These are phyloP conservation scores for Atrichornis clamosus DNA, from an alignment of 2,113 vertebrate genomes.

Conservation along the genomic window DNA sequence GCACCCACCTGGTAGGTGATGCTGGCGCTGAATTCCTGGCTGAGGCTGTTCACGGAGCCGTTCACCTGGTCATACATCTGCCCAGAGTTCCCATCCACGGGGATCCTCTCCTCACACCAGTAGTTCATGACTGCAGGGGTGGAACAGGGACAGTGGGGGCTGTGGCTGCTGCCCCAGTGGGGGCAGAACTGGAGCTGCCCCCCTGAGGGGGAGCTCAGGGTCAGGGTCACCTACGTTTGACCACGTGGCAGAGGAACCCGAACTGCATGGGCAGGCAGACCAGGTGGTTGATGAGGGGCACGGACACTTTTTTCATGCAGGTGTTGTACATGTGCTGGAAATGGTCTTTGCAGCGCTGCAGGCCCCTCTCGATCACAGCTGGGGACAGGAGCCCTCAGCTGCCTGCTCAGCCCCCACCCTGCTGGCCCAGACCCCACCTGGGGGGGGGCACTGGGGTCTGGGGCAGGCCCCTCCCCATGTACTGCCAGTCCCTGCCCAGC, in stretches of 20 bases:
- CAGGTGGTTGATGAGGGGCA: conserved; percentile 78
- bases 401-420: background rate
- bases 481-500: background rate
- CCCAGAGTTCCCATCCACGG: conserved; percentile 87
- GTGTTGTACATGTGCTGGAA: conserved; percentile 39
- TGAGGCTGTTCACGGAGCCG: conserved; percentile 63
- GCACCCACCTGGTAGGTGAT: conserved; percentile 67
- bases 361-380: conserved; percentile 72
- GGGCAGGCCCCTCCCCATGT: background rate
- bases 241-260: conserved; percentile 78
- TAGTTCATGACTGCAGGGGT: conserved; percentile 64
- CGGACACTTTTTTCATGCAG: conserved; percentile 50
- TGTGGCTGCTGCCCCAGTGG: background rate
- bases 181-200: background rate
- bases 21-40: conserved; percentile 70
- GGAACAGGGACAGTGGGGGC: background rate
- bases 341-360: conserved; percentile 73
- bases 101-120: conserved; percentile 80
- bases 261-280: conserved; percentile 84
- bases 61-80: conserved; percentile 80
- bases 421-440: fast-evolving
- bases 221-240: conserved; percentile 59
- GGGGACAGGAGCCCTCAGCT: background rate
- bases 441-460: background rate
- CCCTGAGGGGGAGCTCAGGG: fast-evolving